Evolutionary conservation across 2,888 invertebrate species (phyloP).

Genomic region (Notodonta ziczac): DNA sequence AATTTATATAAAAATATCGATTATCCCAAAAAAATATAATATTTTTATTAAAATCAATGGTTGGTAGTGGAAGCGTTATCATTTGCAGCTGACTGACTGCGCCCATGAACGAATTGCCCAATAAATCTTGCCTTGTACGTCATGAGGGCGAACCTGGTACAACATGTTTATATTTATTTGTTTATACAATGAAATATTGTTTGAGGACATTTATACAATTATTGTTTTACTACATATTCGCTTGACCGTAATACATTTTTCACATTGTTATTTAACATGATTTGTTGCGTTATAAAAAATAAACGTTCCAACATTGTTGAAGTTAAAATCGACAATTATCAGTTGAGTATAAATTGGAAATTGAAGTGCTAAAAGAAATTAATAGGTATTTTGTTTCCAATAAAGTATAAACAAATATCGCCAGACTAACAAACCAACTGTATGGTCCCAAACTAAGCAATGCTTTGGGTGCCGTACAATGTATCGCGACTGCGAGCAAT

Average conservation of each 20-base stretch:
- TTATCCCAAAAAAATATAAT: conserved; percentile 33
- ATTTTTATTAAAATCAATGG: conserved; percentile 51
- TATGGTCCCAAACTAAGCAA: too few species aligned
- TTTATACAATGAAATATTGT: neutral
- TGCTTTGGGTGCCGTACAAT: too few species aligned
- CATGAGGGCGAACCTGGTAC: conserved; percentile 23
- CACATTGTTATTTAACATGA: neutral
- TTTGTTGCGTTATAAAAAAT: too few species aligned
- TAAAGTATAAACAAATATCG: too few species aligned
- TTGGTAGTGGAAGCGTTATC: conserved; percentile 48
- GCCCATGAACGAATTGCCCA: conserved; percentile 51
- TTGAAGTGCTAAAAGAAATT: too few species aligned
- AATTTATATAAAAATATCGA: conserved; percentile 8
- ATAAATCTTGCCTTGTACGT: conserved; percentile 51
- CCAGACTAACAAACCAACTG: too few species aligned
- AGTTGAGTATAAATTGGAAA: too few species aligned
- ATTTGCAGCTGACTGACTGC: conserved; percentile 59
- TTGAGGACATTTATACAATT: neutral
- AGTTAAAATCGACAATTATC: too few species aligned
- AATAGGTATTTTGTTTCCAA: too few species aligned
- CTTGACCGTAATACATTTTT: neutral
- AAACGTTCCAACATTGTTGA: too few species aligned
- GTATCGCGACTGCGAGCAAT: too few species aligned
- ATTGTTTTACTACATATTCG: neutral
- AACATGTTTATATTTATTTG: neutral